Evolutionary conservation across 2,888 invertebrate genomes (phyloP).

Genomic region (Aelia acuminata): DNA sequence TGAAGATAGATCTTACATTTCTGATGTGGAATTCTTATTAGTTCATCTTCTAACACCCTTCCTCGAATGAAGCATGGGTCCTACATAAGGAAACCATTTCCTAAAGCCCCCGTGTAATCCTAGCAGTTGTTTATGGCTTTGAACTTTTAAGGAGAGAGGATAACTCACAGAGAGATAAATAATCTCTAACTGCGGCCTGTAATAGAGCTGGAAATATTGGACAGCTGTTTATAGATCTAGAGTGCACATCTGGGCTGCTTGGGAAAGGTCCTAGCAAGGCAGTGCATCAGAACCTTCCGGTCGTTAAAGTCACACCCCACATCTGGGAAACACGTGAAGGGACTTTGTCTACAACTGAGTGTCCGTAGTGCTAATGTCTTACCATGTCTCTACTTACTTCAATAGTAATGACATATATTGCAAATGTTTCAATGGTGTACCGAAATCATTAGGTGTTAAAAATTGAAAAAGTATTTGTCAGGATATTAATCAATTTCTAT

Average conservation of each 20-base stretch:
- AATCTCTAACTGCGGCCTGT: neutral
- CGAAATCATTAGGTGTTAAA: no score
- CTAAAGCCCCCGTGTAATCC: neutral
- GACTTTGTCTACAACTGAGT: no score
- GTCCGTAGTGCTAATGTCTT: no score
- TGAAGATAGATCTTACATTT: no score
- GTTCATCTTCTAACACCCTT: no score
- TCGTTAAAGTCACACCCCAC: conserved; percentile 7
- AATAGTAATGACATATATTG: no score
- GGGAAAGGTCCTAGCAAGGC: neutral
- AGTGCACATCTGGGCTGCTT: neutral
- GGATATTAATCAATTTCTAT: no score
- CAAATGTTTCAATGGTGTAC: no score
- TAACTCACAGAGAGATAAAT: neutral
- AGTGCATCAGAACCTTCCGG: neutral
- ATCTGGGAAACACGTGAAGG: conserved; percentile 18
- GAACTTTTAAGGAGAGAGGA: neutral
- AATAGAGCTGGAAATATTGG: neutral
- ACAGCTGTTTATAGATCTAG: conserved; percentile 1
- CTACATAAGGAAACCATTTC: neutral
- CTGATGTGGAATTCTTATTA: no score
- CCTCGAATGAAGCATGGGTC: no score
- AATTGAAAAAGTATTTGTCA: no score
- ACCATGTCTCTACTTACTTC: no score
- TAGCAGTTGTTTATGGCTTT: neutral